Evolutionary conservation across 2,888 invertebrate genomes (phyloP).

Genomic region (Ferrisia virgata): DNA sequence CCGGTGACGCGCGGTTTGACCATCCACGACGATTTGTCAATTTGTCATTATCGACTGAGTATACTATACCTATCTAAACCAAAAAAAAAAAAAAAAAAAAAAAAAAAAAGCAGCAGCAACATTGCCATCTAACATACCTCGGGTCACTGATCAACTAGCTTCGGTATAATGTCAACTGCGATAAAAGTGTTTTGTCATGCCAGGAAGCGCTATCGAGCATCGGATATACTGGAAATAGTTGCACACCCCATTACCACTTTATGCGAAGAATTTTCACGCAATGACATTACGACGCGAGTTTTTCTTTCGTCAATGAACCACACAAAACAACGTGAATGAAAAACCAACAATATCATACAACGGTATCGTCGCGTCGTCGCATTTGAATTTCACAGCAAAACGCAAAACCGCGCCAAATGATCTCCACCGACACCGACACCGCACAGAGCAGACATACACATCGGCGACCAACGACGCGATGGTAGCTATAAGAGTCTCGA

Average conservation of each 20-base stretch:
- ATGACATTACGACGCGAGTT: not conserved
- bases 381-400: not conserved
- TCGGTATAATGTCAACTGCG: slow-evolving; percentile 37
- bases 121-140: slow-evolving; percentile 1
- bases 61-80: no score
- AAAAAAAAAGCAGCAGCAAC: not conserved
- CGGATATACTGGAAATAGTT: slow-evolving; percentile 23
- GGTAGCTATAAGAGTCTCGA: no score
- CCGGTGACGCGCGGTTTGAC: slow-evolving; percentile 36
- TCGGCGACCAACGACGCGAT: no score
- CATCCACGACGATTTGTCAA: slow-evolving; percentile 44
- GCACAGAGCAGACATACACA: no score
- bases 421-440: not conserved
- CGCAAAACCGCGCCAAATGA: not conserved
- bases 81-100: slow-evolving; percentile 8
- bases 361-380: not conserved
- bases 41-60: slow-evolving; percentile 39
- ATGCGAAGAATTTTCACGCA: slow-evolving; percentile 15
- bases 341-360: not conserved
- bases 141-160: slow-evolving; percentile 41
- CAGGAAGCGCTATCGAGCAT: slow-evolving; percentile 7
- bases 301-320: slow-evolving; percentile 14
- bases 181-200: slow-evolving; percentile 37
- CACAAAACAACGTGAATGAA: not conserved
- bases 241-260: slow-evolving; percentile 23